phyloP scores from a whole-genome alignment of 1,140 invertebrate genomes.

The Campoletis sonorensis region DNA sequence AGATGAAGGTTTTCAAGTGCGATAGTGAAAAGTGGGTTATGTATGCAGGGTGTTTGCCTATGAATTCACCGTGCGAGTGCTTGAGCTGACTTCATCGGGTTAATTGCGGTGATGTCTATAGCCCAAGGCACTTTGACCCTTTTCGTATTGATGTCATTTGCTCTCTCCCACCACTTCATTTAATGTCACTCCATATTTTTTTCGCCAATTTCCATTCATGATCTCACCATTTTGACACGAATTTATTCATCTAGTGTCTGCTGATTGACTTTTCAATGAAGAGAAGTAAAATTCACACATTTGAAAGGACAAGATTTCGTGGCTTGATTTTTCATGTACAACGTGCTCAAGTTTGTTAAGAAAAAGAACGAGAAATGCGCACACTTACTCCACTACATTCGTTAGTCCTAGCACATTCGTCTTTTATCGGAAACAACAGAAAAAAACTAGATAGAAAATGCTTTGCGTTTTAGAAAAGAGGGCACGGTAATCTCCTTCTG shows the following conservation, averaged over 20 bases:
- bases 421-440: too few species aligned
- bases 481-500: slow-evolving; percentile 52
- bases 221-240: background rate
- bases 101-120: slow-evolving; percentile 69
- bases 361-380: too few species aligned
- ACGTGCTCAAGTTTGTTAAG: too few species aligned
- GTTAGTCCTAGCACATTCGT: too few species aligned
- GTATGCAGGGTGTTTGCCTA: slow-evolving; percentile 66
- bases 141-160: slow-evolving; percentile 42
- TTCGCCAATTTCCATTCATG: background rate
- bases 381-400: too few species aligned
- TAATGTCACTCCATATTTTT: slow-evolving; percentile 29
- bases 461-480: slow-evolving; percentile 28
- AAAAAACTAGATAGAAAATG: too few species aligned
- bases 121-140: slow-evolving; percentile 56
- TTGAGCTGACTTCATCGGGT: slow-evolving; percentile 62
- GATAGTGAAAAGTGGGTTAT: slow-evolving; percentile 60
- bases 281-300: slow-evolving; percentile 52
- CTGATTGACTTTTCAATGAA: slow-evolving; percentile 49
- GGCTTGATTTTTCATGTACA: too few species aligned
- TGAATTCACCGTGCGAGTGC: slow-evolving; percentile 54
- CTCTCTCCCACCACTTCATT: slow-evolving; percentile 44
- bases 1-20: slow-evolving; percentile 23
- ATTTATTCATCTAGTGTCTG: slow-evolving; percentile 19
- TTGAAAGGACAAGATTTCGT: slow-evolving; percentile 34